Evolutionary conservation across 2,113 vertebrate species (phyloP).

Genomic region (Platycercus adscitus): DNA sequence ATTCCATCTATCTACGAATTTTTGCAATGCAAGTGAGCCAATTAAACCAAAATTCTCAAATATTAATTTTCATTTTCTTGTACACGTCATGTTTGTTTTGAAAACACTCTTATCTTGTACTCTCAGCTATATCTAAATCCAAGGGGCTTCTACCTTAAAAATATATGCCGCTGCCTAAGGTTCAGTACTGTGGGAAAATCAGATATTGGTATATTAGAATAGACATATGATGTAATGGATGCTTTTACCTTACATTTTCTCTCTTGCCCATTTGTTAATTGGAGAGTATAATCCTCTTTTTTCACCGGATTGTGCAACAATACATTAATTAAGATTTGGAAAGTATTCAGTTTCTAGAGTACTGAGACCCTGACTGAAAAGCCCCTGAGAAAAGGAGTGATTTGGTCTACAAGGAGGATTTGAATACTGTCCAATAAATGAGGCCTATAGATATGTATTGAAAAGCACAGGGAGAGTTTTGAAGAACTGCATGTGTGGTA

Average conservation of each 20-base stretch:
- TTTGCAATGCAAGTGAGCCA: background rate
- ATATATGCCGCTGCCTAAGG: background rate
- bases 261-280: background rate
- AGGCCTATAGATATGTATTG: background rate
- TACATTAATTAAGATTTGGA: conserved; percentile 40
- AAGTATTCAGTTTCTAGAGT: conserved; percentile 29
- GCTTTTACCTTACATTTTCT: conserved; percentile 2
- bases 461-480: conserved; percentile 4
- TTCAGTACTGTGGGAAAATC: background rate
- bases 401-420: background rate
- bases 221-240: background rate
- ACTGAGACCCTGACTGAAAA: conserved; percentile 3
- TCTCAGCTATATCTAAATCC: background rate
- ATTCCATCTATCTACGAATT: background rate
- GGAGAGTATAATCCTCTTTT: conserved; percentile 23
- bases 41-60: background rate
- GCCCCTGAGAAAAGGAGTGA: conserved; percentile 10
- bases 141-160: background rate
- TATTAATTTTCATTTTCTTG: background rate
- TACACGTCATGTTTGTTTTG: background rate
- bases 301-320: background rate
- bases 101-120: background rate
- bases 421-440: conserved; percentile 8
- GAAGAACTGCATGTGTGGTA: background rate
- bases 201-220: background rate